These are phyloP conservation scores for Sylvia borin DNA, from an alignment of 2,797 vertebrate genomes.

Conservation along the genomic window DNA sequence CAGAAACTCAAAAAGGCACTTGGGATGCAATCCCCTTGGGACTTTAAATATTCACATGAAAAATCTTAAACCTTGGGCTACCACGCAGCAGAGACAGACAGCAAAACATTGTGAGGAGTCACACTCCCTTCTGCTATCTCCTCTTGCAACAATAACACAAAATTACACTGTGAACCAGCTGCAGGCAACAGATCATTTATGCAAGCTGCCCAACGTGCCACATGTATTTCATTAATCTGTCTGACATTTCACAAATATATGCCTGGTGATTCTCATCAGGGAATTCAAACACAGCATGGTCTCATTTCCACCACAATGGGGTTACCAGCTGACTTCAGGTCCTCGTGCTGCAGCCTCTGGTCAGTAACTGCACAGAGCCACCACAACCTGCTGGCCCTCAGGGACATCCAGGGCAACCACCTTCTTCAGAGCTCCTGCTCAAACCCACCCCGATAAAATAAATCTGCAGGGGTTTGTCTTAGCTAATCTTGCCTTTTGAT, in stretches of 20 bases:
- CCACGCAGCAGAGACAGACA: background rate
- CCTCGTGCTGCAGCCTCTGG: background rate
- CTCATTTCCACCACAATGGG: background rate
- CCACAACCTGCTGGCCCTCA: background rate
- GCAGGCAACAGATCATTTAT: background rate
- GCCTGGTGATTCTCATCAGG: background rate
- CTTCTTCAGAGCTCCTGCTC: background rate
- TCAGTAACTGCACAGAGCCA: background rate
- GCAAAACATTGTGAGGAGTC: background rate
- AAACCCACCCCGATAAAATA: background rate
- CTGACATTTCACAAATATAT: background rate
- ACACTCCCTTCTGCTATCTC: background rate
- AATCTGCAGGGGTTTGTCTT: background rate
- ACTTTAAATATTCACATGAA: constrained; percentile 5
- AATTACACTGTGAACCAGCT: background rate
- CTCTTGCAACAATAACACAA: background rate
- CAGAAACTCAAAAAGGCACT: constrained; percentile 16
- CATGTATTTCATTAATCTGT: background rate
- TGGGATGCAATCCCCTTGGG: background rate
- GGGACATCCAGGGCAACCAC: background rate
- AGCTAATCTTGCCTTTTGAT: background rate
- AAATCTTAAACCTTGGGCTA: background rate
- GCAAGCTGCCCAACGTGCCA: background rate
- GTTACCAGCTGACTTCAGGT: background rate
- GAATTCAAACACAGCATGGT: background rate